These are phyloP conservation scores for Malacoctenus gilli DNA, from an alignment of 2,797 vertebrate species.

Conservation along the genomic window DNA sequence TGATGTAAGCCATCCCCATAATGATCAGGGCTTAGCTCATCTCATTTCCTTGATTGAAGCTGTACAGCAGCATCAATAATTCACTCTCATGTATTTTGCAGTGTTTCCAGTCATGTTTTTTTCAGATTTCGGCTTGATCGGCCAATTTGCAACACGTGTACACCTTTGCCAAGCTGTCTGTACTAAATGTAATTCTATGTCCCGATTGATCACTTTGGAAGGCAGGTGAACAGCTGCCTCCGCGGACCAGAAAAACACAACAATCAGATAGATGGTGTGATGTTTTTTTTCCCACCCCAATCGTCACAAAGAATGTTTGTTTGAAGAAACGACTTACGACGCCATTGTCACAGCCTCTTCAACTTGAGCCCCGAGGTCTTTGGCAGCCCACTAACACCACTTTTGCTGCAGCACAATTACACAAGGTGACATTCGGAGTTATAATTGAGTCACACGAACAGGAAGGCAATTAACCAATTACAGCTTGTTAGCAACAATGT, in stretches of 20 bases:
- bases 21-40: conserved; percentile 84
- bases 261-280: neutral
- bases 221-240: conserved; percentile 38
- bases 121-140: conserved; percentile 74
- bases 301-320: no score
- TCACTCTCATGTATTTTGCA: conserved; percentile 89
- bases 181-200: conserved; percentile 38
- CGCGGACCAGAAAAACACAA: conserved; percentile 15
- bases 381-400: conserved; percentile 7
- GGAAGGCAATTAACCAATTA: conserved; percentile 52
- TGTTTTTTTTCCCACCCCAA: no score
- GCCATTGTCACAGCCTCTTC: conserved; percentile 8
- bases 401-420: conserved; percentile 22
- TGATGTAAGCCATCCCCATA: conserved; percentile 76
- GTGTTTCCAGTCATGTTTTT: conserved; percentile 80
- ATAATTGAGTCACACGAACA: conserved; percentile 49
- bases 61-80: conserved; percentile 89
- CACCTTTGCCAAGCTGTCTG: conserved; percentile 63
- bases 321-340: conserved; percentile 9
- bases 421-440: conserved; percentile 49
- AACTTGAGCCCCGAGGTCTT: neutral
- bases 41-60: conserved; percentile 90
- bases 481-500: conserved; percentile 33
- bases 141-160: conserved; percentile 62
- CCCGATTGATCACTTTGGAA: conserved; percentile 22